Percentiles rank a stretch among this genome's conserved stretches.
phyloP scores from a whole-genome alignment of 2,113 vertebrate species.

The Lichenostomus cassidix region DNA sequence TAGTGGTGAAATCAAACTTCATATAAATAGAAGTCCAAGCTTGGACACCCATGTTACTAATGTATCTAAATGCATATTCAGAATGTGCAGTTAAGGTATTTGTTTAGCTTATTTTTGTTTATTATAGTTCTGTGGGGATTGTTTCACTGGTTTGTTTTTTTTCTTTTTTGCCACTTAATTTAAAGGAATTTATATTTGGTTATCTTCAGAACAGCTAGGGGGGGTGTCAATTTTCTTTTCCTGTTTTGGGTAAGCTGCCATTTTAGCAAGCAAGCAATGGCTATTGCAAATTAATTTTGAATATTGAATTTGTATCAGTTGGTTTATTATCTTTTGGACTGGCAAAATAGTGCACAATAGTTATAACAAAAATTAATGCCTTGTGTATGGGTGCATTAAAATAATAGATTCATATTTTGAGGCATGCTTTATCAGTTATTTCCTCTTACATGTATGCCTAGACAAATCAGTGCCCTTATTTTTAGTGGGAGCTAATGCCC shows the following conservation, averaged over 20 bases:
- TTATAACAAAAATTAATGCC: neutral
- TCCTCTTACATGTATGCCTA: neutral
- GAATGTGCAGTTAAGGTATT: neutral
- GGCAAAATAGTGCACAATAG: neutral
- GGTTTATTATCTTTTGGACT: neutral
- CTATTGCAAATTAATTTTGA: neutral
- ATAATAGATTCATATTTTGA: neutral
- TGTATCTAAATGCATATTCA: neutral
- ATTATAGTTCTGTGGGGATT: accelerated
- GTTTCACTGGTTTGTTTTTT: neutral
- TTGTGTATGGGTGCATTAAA: neutral
- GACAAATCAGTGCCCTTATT: neutral
- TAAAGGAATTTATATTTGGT: neutral
- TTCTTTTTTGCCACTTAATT: neutral
- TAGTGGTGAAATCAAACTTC: neutral
- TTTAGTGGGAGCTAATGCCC: neutral
- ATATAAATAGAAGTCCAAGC: neutral
- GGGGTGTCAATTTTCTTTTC: neutral
- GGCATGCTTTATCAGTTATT: neutral
- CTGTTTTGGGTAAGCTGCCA: neutral
- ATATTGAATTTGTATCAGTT: neutral
- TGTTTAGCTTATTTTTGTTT: neutral
- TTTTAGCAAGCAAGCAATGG: neutral
- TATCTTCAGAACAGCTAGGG: neutral
- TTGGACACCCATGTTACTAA: neutral